Conservation (phyloP, 2,888 invertebrate genomes). For the Agrochola macilenta region DNA sequence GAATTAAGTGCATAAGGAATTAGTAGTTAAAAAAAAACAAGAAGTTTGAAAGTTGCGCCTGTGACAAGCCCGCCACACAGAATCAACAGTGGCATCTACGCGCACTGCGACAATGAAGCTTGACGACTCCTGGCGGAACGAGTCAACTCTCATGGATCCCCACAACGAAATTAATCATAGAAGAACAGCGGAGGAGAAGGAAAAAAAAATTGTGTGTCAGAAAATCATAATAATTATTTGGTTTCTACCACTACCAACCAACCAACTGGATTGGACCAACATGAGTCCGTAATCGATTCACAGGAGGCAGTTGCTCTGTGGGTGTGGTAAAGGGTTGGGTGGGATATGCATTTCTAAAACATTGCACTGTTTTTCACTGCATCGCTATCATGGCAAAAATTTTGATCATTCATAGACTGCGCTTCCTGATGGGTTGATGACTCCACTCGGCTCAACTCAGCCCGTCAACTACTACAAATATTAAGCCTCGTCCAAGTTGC, state of each 20-base stretch:
- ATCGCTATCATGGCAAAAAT: too few relatives aligned
- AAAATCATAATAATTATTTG: not conserved
- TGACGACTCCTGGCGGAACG: not conserved
- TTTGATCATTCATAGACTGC: too few relatives aligned
- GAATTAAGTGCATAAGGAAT: not conserved
- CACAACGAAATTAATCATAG: not conserved
- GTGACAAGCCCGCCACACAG: not conserved
- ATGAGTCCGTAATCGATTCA: not conserved
- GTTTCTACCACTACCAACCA: not conserved
- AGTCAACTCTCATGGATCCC: not conserved
- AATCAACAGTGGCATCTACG: not conserved
- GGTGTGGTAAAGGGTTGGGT: too few relatives aligned
- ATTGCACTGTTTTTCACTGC: too few relatives aligned
- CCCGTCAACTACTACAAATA: too few relatives aligned
- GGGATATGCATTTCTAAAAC: too few relatives aligned
- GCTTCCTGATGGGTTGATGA: too few relatives aligned
- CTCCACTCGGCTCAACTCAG: too few relatives aligned
- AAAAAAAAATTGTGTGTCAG: not conserved
- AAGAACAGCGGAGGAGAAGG: too few relatives aligned
- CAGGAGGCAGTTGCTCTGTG: too few relatives aligned
- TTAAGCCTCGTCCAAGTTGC: not conserved
- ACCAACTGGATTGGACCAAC: too few relatives aligned
- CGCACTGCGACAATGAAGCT: not conserved
- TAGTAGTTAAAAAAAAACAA: not conserved
- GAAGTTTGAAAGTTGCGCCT: not conserved